Percentiles rank a stretch among this genome's conserved stretches.
Conservation (phyloP, 92 coral and sea anemone genomes). For the Porites cylindrica region DNA sequence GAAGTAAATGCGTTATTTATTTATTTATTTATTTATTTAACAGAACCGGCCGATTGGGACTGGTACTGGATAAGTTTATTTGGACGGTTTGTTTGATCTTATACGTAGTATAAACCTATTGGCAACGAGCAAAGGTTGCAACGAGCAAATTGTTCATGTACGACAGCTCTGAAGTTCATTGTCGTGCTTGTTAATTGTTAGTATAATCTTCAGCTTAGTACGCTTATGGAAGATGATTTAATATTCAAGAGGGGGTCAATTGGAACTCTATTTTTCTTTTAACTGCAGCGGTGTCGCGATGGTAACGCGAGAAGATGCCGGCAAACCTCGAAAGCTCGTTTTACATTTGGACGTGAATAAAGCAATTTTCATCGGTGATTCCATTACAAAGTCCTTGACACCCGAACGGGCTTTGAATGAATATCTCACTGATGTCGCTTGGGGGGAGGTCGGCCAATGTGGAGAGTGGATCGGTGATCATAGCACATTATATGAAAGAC, state of each 20-base stretch:
- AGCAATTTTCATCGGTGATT: slow-evolving; percentile 85
- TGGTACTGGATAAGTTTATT: no score
- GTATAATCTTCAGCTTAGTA: not conserved
- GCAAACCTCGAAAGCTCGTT: slow-evolving; percentile 62
- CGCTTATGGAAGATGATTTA: not conserved
- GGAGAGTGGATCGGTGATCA: slow-evolving; percentile 65
- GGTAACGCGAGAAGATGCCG: not conserved
- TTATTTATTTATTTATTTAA: no score
- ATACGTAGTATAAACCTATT: no score
- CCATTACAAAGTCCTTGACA: slow-evolving; percentile 70
- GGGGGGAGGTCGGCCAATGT: slow-evolving; percentile 67
- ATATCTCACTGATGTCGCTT: slow-evolving; percentile 72
- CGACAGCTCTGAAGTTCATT: not conserved
- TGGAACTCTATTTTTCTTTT: no score
- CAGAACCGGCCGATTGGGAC: no score
- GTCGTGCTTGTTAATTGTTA: not conserved
- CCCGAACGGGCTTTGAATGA: slow-evolving; percentile 80
- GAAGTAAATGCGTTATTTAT: no score
- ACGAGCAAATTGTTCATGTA: no score
- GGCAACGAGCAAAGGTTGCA: no score
- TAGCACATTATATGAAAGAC: slow-evolving; percentile 54
- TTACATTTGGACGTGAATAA: slow-evolving; percentile 90
- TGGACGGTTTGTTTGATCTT: no score
- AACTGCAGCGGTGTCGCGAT: not conserved
- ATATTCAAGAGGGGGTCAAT: not conserved